phyloP scores from a whole-genome alignment of 2,797 vertebrate genomes.

The Sternotherus odoratus region DNA sequence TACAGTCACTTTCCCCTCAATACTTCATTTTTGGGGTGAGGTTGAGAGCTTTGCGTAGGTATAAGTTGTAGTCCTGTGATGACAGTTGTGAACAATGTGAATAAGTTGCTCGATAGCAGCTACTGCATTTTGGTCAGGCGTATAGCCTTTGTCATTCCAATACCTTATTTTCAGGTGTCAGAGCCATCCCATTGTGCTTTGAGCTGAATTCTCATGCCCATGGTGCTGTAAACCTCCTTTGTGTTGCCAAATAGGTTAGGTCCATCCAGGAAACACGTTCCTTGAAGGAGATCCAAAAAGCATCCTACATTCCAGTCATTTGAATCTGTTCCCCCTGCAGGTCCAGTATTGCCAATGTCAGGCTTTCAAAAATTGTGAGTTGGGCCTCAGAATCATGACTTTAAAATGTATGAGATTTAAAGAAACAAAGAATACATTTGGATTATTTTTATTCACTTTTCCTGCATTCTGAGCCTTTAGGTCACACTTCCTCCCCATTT shows the following conservation, averaged over 20 bases:
- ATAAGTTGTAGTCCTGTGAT: not conserved
- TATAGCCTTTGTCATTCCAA: not conserved
- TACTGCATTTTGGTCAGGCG: not conserved
- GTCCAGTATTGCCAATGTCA: too few relatives aligned
- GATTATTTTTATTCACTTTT: too few relatives aligned
- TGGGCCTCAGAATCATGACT: too few relatives aligned
- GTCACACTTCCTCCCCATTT: too few relatives aligned
- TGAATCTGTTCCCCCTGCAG: too few relatives aligned
- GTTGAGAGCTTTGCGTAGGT: not conserved
- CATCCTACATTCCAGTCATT: not conserved
- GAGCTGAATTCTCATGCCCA: not conserved
- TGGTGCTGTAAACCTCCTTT: too few relatives aligned
- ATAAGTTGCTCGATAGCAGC: not conserved
- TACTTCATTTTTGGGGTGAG: not conserved
- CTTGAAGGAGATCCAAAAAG: not conserved
- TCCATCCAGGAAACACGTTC: too few relatives aligned
- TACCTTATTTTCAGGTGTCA: accelerated
- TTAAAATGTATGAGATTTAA: too few relatives aligned
- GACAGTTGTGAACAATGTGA: not conserved
- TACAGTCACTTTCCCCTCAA: not conserved
- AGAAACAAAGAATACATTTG: too few relatives aligned
- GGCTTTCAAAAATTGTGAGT: too few relatives aligned
- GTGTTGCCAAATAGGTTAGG: too few relatives aligned
- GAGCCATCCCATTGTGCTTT: not conserved
- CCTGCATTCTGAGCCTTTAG: too few relatives aligned